Percentiles rank a stretch among this genome's conserved stretches.
phyloP scores from a whole-genome alignment of 53 echinoderm and acorn worm genomes.

The Echinarachnius parma region DNA sequence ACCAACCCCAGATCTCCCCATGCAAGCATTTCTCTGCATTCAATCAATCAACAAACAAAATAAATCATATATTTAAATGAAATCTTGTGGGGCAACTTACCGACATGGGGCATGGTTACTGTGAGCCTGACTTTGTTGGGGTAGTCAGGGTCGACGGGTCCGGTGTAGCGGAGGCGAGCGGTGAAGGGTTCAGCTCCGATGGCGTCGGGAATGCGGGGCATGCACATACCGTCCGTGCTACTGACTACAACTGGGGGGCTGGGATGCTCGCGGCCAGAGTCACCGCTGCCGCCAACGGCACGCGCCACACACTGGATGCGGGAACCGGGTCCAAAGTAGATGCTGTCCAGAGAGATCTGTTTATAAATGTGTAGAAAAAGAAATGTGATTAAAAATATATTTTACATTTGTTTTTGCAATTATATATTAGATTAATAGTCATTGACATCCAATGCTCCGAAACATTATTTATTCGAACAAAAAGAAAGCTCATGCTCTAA shows the following conservation, averaged over 20 bases:
- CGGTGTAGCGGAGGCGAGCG: slow-evolving; percentile 87
- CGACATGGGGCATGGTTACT: slow-evolving; percentile 97
- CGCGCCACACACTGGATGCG: slow-evolving; percentile 89
- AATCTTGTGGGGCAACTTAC: slow-evolving; percentile 79
- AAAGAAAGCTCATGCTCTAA: no score
- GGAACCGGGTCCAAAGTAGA: slow-evolving; percentile 98
- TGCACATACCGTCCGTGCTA: slow-evolving; percentile 77
- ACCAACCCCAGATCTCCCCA: no score
- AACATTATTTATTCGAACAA: no score
- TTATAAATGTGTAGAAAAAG: no score
- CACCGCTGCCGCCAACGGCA: slow-evolving; percentile 72
- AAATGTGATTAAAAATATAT: no score
- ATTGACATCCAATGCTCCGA: no score
- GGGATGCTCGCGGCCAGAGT: slow-evolving; percentile 78
- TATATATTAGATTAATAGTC: no score
- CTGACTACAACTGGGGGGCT: slow-evolving; percentile 73
- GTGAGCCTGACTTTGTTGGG: slow-evolving; percentile 93
- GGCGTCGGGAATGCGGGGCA: slow-evolving; percentile 76
- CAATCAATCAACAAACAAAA: no score
- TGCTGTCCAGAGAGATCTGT: slow-evolving; percentile 93
- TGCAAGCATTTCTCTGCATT: no score
- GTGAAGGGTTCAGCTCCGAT: slow-evolving; percentile 99
- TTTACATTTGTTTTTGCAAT: no score
- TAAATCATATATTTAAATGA: no score
- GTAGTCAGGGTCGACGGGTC: slow-evolving; percentile 81